Percentiles rank a stretch among this genome's conserved stretches.
phyloP scores from a whole-genome alignment of 2,888 invertebrate species.

The Callimorpha dominula region DNA sequence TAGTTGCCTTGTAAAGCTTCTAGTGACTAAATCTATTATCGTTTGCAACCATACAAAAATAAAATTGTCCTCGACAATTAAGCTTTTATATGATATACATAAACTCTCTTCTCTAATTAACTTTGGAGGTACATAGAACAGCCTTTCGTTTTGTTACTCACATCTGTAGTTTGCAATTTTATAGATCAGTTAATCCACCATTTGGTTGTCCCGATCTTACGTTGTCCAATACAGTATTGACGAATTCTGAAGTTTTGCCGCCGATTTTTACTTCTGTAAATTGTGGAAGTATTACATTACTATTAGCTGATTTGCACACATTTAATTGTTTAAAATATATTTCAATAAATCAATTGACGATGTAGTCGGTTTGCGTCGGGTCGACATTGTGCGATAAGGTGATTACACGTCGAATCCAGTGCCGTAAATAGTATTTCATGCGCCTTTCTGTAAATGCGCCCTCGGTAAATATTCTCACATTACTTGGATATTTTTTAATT shows the following conservation, averaged over 20 bases:
- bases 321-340: background rate
- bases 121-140: constrained; percentile 87
- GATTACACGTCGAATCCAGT: too few species aligned
- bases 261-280: constrained; percentile 94
- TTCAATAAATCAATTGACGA: too few species aligned
- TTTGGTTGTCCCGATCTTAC: constrained; percentile 92
- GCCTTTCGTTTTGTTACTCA: constrained; percentile 82
- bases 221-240: constrained; percentile 96
- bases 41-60: constrained; percentile 79
- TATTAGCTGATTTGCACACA: background rate
- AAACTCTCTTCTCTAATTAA: constrained; percentile 78
- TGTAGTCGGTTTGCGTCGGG: too few species aligned
- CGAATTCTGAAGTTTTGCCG: constrained; percentile 96
- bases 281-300: constrained; percentile 3
- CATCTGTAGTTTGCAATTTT: constrained; percentile 59
- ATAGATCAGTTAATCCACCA: constrained; percentile 92
- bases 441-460: too few species aligned
- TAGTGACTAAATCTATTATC: constrained; percentile 73
- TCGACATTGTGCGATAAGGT: too few species aligned
- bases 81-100: constrained; percentile 74
- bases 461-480: too few species aligned
- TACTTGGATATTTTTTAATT: too few species aligned
- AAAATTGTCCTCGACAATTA: constrained; percentile 82
- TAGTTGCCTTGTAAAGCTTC: constrained; percentile 80
- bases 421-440: too few species aligned